Conservation (phyloP, 1,140 invertebrate species). For the Glomeris maerens region DNA sequence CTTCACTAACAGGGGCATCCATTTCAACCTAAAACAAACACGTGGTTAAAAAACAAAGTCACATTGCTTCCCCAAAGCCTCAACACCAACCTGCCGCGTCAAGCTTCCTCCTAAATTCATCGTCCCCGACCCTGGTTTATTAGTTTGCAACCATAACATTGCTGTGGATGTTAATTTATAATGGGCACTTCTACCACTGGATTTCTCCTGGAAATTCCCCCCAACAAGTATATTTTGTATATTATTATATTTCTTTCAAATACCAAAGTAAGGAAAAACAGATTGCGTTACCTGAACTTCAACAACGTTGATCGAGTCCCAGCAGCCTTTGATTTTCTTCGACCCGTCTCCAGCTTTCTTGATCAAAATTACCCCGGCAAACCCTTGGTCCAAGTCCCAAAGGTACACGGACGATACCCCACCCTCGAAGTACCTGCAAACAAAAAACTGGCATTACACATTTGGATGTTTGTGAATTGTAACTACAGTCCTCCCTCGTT, state of each 20-base stretch:
- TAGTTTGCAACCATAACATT: slow-evolving; percentile 98
- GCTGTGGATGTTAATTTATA: slow-evolving; percentile 98
- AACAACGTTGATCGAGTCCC: slow-evolving; percentile 99
- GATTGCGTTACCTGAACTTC: slow-evolving; percentile 61
- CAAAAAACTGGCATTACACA: too few species aligned
- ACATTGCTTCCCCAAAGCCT: too few species aligned
- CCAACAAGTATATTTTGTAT: too few species aligned
- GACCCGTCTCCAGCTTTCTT: slow-evolving; percentile 96
- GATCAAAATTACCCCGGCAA: slow-evolving; percentile 96
- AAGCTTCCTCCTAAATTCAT: slow-evolving; percentile 98
- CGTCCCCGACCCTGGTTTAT: slow-evolving; percentile 86
- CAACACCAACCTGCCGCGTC: slow-evolving; percentile 80
- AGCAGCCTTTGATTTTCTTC: slow-evolving; percentile 95
- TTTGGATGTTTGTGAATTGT: too few species aligned
- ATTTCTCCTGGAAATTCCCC: slow-evolving; percentile 63
- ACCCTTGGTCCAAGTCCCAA: slow-evolving; percentile 98
- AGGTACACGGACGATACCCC: slow-evolving; percentile 98
- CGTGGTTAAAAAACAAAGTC: slow-evolving; percentile 6
- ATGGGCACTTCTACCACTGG: slow-evolving; percentile 81
- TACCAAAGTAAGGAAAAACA: too few species aligned
- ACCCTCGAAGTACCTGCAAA: slow-evolving; percentile 75
- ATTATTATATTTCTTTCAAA: too few species aligned
- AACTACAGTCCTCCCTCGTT: too few species aligned
- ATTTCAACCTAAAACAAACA: slow-evolving; percentile 57
- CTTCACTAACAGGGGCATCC: slow-evolving; percentile 75